These are phyloP conservation scores for Dascillus cervinus DNA, from an alignment of 2,888 invertebrate genomes.

Conservation along the genomic window DNA sequence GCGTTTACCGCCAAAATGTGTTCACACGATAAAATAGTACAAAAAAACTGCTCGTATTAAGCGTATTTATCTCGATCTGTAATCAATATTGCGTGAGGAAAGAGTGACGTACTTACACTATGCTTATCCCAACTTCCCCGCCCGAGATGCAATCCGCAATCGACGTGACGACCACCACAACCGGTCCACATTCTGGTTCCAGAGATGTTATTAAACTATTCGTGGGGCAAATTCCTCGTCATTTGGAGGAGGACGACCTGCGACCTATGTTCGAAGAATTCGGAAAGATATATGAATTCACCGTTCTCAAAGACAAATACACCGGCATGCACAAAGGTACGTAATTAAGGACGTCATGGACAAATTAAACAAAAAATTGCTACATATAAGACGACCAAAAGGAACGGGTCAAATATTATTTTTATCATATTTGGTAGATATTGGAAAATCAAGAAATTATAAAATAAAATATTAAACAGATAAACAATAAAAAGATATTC, in stretches of 20 bases:
- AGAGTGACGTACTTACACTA: conserved; percentile 24
- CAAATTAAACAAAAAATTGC: too few relatives aligned
- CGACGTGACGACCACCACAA: conserved; percentile 8
- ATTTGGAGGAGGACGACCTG: conserved; percentile 79
- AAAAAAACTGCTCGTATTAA: too few relatives aligned
- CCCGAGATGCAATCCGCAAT: conserved; percentile 26
- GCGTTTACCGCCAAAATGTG: too few relatives aligned
- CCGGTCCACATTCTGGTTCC: conserved; percentile 19
- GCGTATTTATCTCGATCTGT: conserved; percentile 20
- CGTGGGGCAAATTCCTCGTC: conserved; percentile 88
- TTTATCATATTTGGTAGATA: too few relatives aligned
- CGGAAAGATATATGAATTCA: conserved; percentile 90
- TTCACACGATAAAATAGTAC: too few relatives aligned
- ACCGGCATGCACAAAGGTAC: conserved; percentile 93
- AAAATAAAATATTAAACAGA: too few relatives aligned
- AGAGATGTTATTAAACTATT: conserved; percentile 71
- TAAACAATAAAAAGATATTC: too few relatives aligned
- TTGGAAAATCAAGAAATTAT: too few relatives aligned
- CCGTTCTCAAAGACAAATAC: conserved; percentile 89
- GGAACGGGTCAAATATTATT: too few relatives aligned
- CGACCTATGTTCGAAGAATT: conserved; percentile 89
- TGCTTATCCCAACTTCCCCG: conserved; percentile 41
- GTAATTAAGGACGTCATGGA: too few relatives aligned
- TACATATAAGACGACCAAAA: too few relatives aligned
- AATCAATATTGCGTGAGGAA: conserved; percentile 16